A percentile compares a stretch with the other conserved stretches of the same genome.
These are phyloP conservation scores for Corticium candelabrum DNA, from an alignment of 37 sponge, comb jelly and placozoan species.

Conservation along the genomic window DNA sequence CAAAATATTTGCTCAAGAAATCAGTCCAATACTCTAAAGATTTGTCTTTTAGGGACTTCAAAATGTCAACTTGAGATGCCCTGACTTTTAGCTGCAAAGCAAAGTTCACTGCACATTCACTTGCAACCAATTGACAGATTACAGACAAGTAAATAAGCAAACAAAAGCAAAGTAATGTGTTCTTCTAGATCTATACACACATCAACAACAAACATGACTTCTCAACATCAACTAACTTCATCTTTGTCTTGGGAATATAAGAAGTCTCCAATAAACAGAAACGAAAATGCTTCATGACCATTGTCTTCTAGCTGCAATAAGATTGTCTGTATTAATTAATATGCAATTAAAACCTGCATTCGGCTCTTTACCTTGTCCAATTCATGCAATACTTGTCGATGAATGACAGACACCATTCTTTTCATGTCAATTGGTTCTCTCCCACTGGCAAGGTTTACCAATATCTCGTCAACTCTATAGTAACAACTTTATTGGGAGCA, in stretches of 20 bases:
- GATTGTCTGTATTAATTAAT: not conserved
- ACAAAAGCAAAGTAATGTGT: no score
- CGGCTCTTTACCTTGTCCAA: conserved; percentile 27
- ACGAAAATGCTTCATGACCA: conserved; percentile 55
- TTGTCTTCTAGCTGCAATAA: conserved; percentile 43
- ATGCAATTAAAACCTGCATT: not conserved
- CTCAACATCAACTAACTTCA: not conserved
- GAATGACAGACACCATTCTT: conserved; percentile 51
- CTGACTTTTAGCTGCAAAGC: conserved; percentile 6
- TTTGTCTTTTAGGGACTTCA: conserved; percentile 16
- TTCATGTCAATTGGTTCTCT: conserved; percentile 41
- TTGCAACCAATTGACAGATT: no score
- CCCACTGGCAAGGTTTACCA: conserved; percentile 31
- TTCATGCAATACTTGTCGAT: conserved; percentile 20
- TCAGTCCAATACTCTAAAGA: conserved; percentile 51
- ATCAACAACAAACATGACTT: not conserved
- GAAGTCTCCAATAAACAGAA: conserved; percentile 69
- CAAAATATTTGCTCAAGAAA: conserved; percentile 49
- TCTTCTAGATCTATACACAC: not conserved
- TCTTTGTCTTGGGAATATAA: conserved; percentile 26
- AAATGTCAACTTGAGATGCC: not conserved
- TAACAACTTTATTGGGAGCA: not conserved
- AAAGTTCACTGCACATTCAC: no score
- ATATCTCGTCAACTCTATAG: conserved; percentile 30
- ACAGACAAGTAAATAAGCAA: no score